Percentiles rank a stretch among this genome's conserved stretches.
Evolutionary conservation across 1,140 invertebrate species (phyloP).

Genomic region (Acromyrmex charruanus): DNA sequence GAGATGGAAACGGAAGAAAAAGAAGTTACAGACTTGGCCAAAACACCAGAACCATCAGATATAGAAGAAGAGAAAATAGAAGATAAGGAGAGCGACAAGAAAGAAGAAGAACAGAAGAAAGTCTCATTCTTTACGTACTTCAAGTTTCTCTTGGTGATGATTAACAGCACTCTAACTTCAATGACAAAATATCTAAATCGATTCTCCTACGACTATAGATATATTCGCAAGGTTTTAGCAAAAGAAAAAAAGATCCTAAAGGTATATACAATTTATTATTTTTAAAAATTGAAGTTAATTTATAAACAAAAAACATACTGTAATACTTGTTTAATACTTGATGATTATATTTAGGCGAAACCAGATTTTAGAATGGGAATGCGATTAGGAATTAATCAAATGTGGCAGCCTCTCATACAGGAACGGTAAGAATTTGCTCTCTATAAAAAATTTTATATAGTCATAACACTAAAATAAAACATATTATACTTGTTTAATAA

Average conservation of each 20-base stretch:
- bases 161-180: constrained; percentile 95
- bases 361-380: constrained; percentile 90
- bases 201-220: constrained; percentile 97
- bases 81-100: constrained; percentile 52
- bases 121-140: constrained; percentile 85
- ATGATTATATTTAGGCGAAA: constrained; percentile 87
- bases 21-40: constrained; percentile 70
- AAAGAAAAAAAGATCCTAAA: constrained; percentile 95
- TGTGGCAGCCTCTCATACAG: constrained; percentile 90
- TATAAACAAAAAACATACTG: neutral
- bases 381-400: constrained; percentile 89
- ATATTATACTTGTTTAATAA: neutral
- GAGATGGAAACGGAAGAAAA: constrained; percentile 77
- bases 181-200: constrained; percentile 94
- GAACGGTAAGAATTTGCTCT: constrained; percentile 88
- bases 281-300: constrained; percentile 39
- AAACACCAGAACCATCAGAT: constrained; percentile 69
- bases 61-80: constrained; percentile 60
- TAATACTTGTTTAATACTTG: neutral
- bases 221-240: constrained; percentile 93
- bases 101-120: constrained; percentile 78
- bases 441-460: constrained; percentile 2
- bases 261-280: constrained; percentile 85
- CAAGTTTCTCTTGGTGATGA: constrained; percentile 90
- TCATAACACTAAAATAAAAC: constrained; percentile 5